Evolutionary conservation across 2,888 invertebrate genomes (phyloP).

Genomic region (Macrostomum cliftonense): DNA sequence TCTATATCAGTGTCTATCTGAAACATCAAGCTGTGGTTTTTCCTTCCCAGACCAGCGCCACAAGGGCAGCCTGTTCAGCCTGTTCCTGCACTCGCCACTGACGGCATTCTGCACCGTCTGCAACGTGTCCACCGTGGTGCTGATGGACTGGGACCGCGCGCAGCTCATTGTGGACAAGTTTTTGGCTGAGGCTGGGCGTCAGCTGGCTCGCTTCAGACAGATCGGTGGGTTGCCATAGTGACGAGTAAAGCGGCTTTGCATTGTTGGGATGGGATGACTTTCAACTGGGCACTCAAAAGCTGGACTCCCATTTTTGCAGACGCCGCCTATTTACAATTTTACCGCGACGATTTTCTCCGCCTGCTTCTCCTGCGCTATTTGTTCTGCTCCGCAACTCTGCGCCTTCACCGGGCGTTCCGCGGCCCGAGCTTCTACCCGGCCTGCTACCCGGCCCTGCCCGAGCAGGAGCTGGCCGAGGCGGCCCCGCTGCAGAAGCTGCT

Average conservation of each 20-base stretch:
- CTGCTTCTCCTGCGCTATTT: conserved; percentile 68
- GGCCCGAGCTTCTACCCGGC: conserved; percentile 66
- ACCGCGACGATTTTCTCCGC: conserved; percentile 81
- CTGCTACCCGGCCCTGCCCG: conserved; percentile 65
- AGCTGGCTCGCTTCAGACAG: conserved; percentile 56
- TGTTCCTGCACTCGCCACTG: conserved; percentile 81
- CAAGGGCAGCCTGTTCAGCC: conserved; percentile 67
- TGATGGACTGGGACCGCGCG: conserved; percentile 58
- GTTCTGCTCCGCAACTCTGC: conserved; percentile 74
- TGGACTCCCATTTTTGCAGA: too few species aligned
- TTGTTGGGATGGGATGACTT: neutral
- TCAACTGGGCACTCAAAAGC: too few species aligned
- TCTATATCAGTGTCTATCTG: too few species aligned
- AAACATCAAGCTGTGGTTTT: too few species aligned
- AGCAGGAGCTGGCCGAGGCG: conserved; percentile 65
- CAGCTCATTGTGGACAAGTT: conserved; percentile 69
- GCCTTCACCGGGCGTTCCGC: conserved; percentile 62
- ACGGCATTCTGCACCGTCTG: conserved; percentile 76
- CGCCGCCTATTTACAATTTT: conserved; percentile 52
- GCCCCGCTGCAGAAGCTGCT: conserved; percentile 51
- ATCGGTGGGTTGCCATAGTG: conserved; percentile 47
- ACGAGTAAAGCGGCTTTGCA: neutral
- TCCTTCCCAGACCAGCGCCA: conserved; percentile 40
- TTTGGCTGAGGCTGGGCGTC: conserved; percentile 64
- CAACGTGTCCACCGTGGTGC: conserved; percentile 44